These are phyloP conservation scores for Muscicapa adusta DNA, from an alignment of 2,113 vertebrate genomes.

Conservation along the genomic window DNA sequence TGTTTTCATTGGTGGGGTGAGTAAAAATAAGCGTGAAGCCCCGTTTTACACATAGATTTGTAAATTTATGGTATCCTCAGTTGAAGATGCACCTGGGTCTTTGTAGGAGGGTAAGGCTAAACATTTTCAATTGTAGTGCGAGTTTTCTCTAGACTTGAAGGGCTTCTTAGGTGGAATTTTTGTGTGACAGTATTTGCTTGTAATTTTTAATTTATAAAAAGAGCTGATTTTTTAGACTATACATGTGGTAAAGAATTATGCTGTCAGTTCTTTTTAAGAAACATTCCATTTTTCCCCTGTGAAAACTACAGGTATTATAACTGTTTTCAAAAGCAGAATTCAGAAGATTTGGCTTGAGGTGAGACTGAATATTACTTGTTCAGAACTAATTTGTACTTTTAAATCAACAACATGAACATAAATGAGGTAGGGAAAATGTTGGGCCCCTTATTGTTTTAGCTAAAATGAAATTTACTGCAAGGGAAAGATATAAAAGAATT, in stretches of 20 bases:
- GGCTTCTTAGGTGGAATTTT: background rate
- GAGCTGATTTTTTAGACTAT: background rate
- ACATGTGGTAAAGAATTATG: background rate
- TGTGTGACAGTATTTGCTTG: background rate
- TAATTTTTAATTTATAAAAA: background rate
- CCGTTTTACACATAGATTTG: background rate
- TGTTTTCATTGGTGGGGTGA: background rate
- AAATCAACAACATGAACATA: background rate
- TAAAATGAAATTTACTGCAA: background rate
- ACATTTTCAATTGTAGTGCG: background rate
- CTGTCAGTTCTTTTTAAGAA: background rate
- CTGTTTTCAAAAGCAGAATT: background rate
- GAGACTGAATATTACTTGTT: background rate
- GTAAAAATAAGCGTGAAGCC: background rate
- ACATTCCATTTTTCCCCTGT: rapidly evolving
- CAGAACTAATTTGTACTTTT: background rate
- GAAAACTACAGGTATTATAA: background rate
- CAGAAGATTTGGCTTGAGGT: background rate
- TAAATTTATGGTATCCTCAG: background rate
- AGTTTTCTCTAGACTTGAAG: background rate
- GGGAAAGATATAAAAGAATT: background rate
- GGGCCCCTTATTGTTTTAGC: background rate
- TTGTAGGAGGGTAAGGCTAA: background rate
- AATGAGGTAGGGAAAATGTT: background rate
- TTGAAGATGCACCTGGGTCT: background rate